Base-by-base conservation (phyloP, 53 echinoderm and acorn worm species). In the Holothuria leucospilota region DNA sequence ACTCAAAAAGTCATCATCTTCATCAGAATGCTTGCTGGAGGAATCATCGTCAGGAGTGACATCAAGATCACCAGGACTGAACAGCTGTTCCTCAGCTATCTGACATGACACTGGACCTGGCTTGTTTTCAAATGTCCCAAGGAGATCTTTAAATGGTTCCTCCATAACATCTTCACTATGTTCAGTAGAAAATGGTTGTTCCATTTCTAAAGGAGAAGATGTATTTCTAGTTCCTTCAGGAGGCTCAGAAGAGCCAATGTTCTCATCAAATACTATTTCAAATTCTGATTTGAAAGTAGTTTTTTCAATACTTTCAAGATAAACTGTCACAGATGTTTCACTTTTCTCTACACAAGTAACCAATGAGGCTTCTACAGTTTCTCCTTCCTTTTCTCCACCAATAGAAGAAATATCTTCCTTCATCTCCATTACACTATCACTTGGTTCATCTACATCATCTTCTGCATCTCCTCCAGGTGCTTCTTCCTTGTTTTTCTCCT, bases 1-100 rank as follows among this genome's bases (percentile, higher is more conserved):
- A 13, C 9, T 20, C 34, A 80, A 29, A 61, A 80, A 80, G 34
- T 80, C 80, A 28, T 39, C 80, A 16, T 59, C 80, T 30, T 78
- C 78, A 53, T 58, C 26, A 56, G 18, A 56, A 56, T 56, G 56
- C 30, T 14, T 29, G 15, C 59, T 59, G 7, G 80, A 59, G 20
- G 8, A 14, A 18, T 21, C 56, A 5, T 59, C 61, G 6, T 59
- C 59, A 59, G 11, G 29, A 29, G 29, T 13, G 4, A 15, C 18
- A 9, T 80, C 61, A 7, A 61, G 9, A 59, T 28, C 61, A 59
- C 56, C 61, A 29, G 80, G 61, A 80, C 56, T 29, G 56, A 13
- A 30, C 2, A 80, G 21, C 39, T 59, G 60, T 51, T 59, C 80
- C 9, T 80, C 62, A 9, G 53, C 60, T 9, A 80, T 2, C 25